Percentiles rank a stretch among this genome's conserved stretches.
Conservation (phyloP, 30 jellyfish, hydroid and myxozoan genomes). For the Aurelia aurita complex sp. Pacific region DNA sequence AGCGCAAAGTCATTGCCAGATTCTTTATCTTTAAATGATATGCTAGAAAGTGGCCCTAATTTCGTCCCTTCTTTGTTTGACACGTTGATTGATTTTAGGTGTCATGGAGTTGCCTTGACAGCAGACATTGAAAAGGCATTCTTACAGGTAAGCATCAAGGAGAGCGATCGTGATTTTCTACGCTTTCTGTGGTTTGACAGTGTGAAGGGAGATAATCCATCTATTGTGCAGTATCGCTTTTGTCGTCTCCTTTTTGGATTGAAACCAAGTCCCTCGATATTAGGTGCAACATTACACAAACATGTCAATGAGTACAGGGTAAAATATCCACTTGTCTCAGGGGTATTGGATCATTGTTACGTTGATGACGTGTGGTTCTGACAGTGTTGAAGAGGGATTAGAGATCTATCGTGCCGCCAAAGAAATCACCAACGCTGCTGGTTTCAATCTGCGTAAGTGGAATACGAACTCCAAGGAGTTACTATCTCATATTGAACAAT, state of each 20-base stretch:
- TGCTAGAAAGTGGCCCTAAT: conserved; percentile 13
- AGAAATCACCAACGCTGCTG: conserved; percentile 24
- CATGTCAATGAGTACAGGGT: conserved; percentile 5
- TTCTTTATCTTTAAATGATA: background rate
- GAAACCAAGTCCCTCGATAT: conserved; percentile 32
- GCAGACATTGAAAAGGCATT: background rate
- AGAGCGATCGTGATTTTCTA: conserved; percentile 18
- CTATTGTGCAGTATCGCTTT: conserved; percentile 41
- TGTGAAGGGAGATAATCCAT: conserved; percentile 6
- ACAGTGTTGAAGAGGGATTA: background rate
- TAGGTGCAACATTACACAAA: conserved; percentile 34
- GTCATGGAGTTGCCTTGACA: conserved; percentile 14
- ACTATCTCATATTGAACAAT: background rate
- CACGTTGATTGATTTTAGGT: conserved; percentile 22
- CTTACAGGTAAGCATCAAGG: background rate
- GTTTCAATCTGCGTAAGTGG: conserved; percentile 46
- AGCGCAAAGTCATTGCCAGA: conserved; percentile 11
- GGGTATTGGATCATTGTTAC: background rate
- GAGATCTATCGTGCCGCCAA: conserved; percentile 26
- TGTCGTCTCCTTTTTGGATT: conserved; percentile 26
- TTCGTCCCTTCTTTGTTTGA: conserved; percentile 23
- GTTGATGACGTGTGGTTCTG: background rate
- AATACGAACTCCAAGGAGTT: conserved; percentile 14
- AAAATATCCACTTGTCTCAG: background rate
- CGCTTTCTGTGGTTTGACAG: conserved; percentile 41